Base-by-base conservation (phyloP, 2,888 invertebrate genomes). In the Leucoma salicis region DNA sequence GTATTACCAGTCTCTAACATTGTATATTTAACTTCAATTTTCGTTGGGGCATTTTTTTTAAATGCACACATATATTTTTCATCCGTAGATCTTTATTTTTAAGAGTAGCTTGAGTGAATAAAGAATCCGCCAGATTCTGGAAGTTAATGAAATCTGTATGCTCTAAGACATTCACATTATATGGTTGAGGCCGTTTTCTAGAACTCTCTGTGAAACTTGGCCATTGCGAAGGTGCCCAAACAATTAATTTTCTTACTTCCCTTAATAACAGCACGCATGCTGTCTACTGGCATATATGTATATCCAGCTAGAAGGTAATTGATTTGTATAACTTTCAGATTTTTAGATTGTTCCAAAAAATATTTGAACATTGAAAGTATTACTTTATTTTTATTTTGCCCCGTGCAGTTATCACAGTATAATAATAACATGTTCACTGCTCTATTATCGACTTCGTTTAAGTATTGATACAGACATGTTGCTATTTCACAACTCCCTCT, bases 231-330 rank as follows among this genome's bases (percentile, higher is more conserved):
- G 68, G 68, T 28, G 69, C 69, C 18, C 52, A 64, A 31, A 70
- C 48, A 7, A 53, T 64, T 18, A 46, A 57, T 12, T 55, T 58
- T 39, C 49, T 58, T 11, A 60, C 35, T 37, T 31, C 44, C 1
- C 46, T 67, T 65, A 15, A 67, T 67, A 15, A 56, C 53, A 24
- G 63, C 62, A 47, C 71, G 67, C 4, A 67, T 55, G 21, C 42
- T 51, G 40, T 71, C 72, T 1, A 70, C 70, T 3, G 71, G 65
- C 72, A 75, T 73, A 40, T 62, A 62, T 11, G 66, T 69, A 42
- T 73, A 68, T n/a, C 71, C 70, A 25, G 67, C 55, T 32, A 64
- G 37, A 2, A 61, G 37, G 39, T 35, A 63, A 35, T 59, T 58
- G 2, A 59, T 46, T 41, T 34, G 34, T n/a, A 31, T 31, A 7